A percentile compares a stretch with the other conserved stretches of the same genome.
Evolutionary conservation across 1,140 invertebrate genomes (phyloP).

Genomic region (Cydia splendana): DNA sequence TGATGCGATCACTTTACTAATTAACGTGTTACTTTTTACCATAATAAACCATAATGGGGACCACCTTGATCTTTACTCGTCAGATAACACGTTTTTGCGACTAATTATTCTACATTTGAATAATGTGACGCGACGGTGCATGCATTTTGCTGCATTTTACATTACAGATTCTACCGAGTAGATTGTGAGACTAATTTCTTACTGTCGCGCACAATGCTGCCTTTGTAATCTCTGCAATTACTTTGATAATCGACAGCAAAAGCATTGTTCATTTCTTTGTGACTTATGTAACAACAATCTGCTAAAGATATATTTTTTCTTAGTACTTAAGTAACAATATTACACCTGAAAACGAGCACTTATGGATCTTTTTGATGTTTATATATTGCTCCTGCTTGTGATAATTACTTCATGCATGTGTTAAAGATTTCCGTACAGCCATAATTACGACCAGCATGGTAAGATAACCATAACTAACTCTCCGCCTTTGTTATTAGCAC

Average conservation of each 20-base stretch:
- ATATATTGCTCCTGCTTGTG: neutral
- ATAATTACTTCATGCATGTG: neutral
- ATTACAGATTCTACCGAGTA: neutral
- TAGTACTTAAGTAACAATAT: neutral
- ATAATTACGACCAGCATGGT: conserved; percentile 10
- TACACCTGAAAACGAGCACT: neutral
- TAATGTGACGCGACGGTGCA: conserved; percentile 9
- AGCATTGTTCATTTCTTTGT: neutral
- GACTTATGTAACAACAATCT: neutral
- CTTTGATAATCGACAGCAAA: conserved; percentile 2
- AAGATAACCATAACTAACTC: conserved; percentile 23
- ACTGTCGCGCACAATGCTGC: conserved; percentile 3
- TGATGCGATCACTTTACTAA: conserved; percentile 45
- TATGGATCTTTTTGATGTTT: neutral
- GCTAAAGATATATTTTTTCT: neutral
- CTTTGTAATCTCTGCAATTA: neutral
- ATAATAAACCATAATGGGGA: conserved; percentile 18
- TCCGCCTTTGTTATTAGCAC: conserved; percentile 29
- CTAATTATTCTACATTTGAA: conserved; percentile 9
- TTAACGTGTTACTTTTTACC: conserved; percentile 32
- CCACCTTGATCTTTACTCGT: conserved; percentile 13
- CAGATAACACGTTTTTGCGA: conserved; percentile 18
- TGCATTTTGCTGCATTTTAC: no score
- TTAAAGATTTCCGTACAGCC: neutral
- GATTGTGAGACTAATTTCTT: neutral